Evolutionary conservation across 2,888 invertebrate genomes (phyloP), one percentile per base, ranked within the genome.

Genomic region (Rhamphomyia laevipes): DNA sequence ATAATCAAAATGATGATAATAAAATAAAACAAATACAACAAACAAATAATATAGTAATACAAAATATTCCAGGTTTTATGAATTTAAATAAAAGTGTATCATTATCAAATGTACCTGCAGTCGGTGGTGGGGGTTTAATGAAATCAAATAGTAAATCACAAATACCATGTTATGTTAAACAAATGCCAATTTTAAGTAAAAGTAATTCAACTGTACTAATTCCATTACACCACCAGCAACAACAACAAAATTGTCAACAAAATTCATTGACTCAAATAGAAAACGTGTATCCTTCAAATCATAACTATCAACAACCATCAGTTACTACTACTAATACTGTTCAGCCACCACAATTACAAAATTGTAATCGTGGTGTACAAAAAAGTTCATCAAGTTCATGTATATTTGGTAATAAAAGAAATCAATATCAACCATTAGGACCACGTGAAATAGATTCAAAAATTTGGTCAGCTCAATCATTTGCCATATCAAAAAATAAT

Each of bases 311-410:
- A n/a, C 35, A 35, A 30, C 46, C 27, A 46, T 38, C 38, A 54
- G 52, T 52, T n/a, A 13, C 33, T 10, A 13, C 33, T 33, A 33
- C 33, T 33, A 11, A 10, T 13, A 33, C 15, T 37, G 51, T 15
- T 21, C 53, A 46, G 23, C 53, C 6, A 38, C 48, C 11, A 17
- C n/a, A n/a, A n/a, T 42, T 35, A 40, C 18, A 43, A 37, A 43
- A 48, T 38, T 51, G 50, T 49, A 49, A 49, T 21, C 13, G 55
- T 21, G 65, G 64, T 31, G 58, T 70, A 1, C 50, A 64, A 3
- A 70, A 70, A 50, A 69, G 69, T 53, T 63, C 64, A 11, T 71
- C 71, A 51, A 70, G 71, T 57, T 68, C 68, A 49, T 67, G 66
- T 58, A 64, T 70, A 43, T 64, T 60, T 51, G 59, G 58, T 17